Base-by-base conservation (phyloP, 2,888 invertebrate genomes). In the Xestoiulus laeticollis region DNA sequence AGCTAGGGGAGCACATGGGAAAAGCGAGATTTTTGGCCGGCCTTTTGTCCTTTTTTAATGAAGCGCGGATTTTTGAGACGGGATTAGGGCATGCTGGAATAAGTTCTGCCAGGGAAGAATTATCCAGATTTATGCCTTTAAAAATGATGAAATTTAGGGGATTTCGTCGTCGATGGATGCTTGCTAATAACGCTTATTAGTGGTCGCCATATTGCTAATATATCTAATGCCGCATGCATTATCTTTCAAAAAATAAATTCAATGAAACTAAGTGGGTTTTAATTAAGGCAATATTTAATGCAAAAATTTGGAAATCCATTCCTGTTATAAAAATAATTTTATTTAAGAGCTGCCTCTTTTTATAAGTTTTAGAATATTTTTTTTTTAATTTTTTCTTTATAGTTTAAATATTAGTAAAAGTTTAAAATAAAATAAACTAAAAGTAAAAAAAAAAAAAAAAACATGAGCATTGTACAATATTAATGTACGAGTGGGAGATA, bases 21-120 rank as follows among this genome's bases (percentile, higher is more conserved):
- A 68, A 68, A 68, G 19, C 59, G 59, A 26, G 59, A 68, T 68
- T 68, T 68, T 68, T 68, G 59, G 59, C 3, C 59, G 22, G 22
- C 59, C 59, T 68, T 68, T 68, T 68, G 59, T 68, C 59, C 59
- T 26, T 22, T 68, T 68, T 68, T 68, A 68, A 68, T 68, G 59
- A 68, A 68, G 59, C 59, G 59, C n/a, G 8, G 22, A 68, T 68
- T 68, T 68, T 68, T 68, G 59, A 68, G 59, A 68, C 59, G 59
- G 59, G 22, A 68, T 68, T 68, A 68, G 22, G 59, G 22, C 59
- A 68, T 68, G 59, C 59, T 68, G 59, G 59, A 68, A 22, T 68
- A 26, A 6, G 26, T 22, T 22, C 59, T 68, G 59, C 59, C 59
- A 68, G 59, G 59, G 59, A 68, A 68, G 59, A 68, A 22, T 68